A percentile compares a stretch with the other conserved stretches of the same genome.
phyloP scores from a whole-genome alignment of 2,888 invertebrate species.

The Agrotis puta region DNA sequence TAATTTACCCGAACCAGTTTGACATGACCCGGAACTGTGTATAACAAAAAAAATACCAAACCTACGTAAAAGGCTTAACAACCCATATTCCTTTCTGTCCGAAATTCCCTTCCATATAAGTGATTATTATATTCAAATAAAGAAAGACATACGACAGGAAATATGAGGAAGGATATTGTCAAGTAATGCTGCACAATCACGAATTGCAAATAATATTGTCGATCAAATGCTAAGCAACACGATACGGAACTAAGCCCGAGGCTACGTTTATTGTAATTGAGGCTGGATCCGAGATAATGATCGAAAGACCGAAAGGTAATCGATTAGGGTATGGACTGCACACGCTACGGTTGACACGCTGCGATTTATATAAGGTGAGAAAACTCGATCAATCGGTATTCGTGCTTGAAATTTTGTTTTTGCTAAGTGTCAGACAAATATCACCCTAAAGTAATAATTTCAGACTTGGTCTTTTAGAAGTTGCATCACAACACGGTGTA shows the following conservation, averaged over 20 bases:
- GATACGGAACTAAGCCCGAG: slow-evolving; percentile 80
- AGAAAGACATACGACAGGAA: slow-evolving; percentile 48
- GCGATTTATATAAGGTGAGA: not conserved
- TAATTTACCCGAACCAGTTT: too few species aligned
- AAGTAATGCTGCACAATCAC: slow-evolving; percentile 46
- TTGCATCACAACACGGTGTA: too few species aligned
- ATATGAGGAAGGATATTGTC: slow-evolving; percentile 52
- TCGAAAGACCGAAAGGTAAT: slow-evolving; percentile 73
- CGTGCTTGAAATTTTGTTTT: not conserved
- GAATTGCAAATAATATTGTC: slow-evolving; percentile 54
- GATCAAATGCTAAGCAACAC: slow-evolving; percentile 64
- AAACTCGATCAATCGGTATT: not conserved
- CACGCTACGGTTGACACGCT: slow-evolving; percentile 12
- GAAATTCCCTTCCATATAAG: too few species aligned
- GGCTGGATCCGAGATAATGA: slow-evolving; percentile 74
- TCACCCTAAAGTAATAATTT: not conserved
- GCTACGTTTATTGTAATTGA: slow-evolving; percentile 76
- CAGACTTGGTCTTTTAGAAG: not conserved
- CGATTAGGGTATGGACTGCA: slow-evolving; percentile 69
- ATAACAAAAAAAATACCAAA: too few species aligned
- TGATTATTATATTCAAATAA: slow-evolving; percentile 15
- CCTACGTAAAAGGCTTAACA: too few species aligned
- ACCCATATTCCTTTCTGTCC: not conserved
- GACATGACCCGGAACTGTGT: too few species aligned
- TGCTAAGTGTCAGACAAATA: not conserved